These are phyloP conservation scores for Stichodactyla mertensii DNA, from an alignment of 64 coral and sea anemone genomes.

Conservation along the genomic window DNA sequence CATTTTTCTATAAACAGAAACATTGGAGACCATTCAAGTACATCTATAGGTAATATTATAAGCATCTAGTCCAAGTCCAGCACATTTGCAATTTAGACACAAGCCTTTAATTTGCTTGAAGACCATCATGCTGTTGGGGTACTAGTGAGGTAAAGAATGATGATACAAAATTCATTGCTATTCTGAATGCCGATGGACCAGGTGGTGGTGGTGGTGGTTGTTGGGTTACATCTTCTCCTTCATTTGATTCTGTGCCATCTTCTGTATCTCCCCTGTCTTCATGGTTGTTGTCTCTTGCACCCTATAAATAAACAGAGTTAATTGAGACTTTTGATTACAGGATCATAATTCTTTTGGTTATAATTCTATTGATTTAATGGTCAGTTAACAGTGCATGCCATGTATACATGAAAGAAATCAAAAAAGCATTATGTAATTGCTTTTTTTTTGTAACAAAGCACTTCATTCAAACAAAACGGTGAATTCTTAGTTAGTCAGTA, in stretches of 20 bases:
- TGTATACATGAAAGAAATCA: no score
- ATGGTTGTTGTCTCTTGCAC: background rate
- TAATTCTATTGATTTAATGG: no score
- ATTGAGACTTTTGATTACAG: no score
- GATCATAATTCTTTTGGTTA: no score
- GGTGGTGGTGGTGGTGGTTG: slow-evolving; percentile 27
- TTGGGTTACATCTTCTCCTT: background rate
- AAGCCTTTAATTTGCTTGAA: slow-evolving; percentile 16
- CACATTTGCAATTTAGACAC: background rate
- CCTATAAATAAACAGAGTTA: slow-evolving; percentile 13
- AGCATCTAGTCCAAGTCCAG: background rate
- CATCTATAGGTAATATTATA: background rate
- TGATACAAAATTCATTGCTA: slow-evolving; percentile 51
- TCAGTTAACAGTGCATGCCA: no score
- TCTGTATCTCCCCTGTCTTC: slow-evolving; percentile 15
- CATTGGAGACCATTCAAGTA: background rate
- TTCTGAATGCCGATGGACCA: slow-evolving; percentile 43
- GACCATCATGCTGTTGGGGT: slow-evolving; percentile 10
- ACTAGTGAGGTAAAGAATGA: slow-evolving; percentile 61
- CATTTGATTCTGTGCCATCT: background rate
- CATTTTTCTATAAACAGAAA: background rate
- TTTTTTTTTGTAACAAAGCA: no score
- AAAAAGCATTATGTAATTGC: no score
- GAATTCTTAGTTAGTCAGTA: no score
- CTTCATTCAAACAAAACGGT: no score